Evolutionary conservation across 2,797 vertebrate genomes (phyloP).

Genomic region (Crax fasciolata): DNA sequence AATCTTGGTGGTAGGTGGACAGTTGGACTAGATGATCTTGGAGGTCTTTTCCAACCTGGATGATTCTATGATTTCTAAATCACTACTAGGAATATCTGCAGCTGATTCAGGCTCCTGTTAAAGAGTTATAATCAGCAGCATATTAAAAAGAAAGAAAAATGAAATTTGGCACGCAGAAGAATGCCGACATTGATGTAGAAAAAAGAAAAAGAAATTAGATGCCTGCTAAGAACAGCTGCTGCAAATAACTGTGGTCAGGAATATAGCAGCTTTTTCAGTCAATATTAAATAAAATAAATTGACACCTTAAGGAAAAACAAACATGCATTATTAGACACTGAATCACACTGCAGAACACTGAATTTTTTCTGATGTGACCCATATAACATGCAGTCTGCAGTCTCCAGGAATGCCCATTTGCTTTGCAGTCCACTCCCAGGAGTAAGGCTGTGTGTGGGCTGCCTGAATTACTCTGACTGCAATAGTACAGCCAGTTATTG

Average conservation of each 20-base stretch:
- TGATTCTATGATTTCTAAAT: background rate
- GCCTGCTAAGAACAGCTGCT: background rate
- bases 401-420: background rate
- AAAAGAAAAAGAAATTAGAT: background rate
- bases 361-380: background rate
- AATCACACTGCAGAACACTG: background rate
- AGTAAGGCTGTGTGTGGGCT: background rate
- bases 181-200: background rate
- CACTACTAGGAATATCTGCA: background rate
- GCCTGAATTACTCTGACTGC: background rate
- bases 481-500: background rate
- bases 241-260: constrained; percentile 4
- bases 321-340: constrained; percentile 24
- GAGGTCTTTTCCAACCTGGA: no score
- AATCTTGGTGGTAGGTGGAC: no score
- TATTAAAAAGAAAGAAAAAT: background rate
- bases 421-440: background rate
- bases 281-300: constrained; percentile 11
- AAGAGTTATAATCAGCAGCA: background rate
- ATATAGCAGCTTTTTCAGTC: constrained; percentile 34
- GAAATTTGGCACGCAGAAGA: background rate
- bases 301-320: constrained; percentile 22
- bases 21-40: no score
- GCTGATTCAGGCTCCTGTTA: background rate
- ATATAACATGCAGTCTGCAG: background rate